phyloP scores from a whole-genome alignment of 2,888 invertebrate genomes.

The Saturnia pavonia region DNA sequence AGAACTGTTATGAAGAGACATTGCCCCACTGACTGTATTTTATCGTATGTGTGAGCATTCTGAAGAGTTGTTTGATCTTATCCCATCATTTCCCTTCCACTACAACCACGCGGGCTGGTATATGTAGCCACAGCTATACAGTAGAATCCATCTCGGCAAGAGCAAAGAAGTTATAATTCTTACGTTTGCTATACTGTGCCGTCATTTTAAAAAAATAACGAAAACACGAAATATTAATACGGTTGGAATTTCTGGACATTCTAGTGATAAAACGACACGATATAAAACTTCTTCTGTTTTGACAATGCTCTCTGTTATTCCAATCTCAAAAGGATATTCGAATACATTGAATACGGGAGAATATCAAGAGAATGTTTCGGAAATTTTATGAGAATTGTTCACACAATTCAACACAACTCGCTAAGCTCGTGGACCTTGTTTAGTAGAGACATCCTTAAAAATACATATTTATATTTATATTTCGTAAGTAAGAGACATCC shows the following conservation, averaged over 20 bases:
- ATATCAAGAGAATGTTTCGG: conserved; percentile 54
- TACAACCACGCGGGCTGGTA: too few species aligned
- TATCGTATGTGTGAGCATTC: too few species aligned
- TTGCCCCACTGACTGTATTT: too few species aligned
- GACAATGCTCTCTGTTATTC: conserved; percentile 74
- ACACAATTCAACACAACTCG: conserved; percentile 52
- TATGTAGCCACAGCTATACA: too few species aligned
- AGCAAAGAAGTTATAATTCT: too few species aligned
- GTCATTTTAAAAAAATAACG: neutral
- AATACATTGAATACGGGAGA: conserved; percentile 71
- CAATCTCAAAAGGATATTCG: conserved; percentile 75
- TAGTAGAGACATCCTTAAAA: conserved; percentile 27
- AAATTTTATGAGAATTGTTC: conserved; percentile 58
- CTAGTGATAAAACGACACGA: conserved; percentile 62
- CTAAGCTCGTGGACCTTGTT: conserved; percentile 51
- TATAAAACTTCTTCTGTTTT: conserved; percentile 53
- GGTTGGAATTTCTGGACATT: conserved; percentile 42
- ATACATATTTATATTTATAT: neutral
- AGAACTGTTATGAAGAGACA: neutral
- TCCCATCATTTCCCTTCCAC: too few species aligned
- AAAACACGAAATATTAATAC: neutral
- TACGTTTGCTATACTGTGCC: too few species aligned
- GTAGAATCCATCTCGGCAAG: too few species aligned
- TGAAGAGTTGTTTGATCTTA: too few species aligned
- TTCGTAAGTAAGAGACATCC: neutral